These are phyloP conservation scores for Drosophila simulans DNA, from an alignment of 1,140 invertebrate genomes.

Conservation along the genomic window DNA sequence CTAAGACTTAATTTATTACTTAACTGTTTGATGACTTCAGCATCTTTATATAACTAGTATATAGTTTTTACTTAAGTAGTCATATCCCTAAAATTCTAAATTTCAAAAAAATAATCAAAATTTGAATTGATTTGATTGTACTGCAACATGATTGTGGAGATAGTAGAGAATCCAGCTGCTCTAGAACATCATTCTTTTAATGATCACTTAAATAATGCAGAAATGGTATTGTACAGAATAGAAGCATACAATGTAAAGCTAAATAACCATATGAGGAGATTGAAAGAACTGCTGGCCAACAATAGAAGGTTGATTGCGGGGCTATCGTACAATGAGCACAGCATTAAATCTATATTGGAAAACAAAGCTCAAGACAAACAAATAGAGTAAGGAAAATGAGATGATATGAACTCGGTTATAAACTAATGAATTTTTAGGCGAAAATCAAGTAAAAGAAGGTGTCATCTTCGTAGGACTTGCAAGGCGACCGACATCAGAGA, in stretches of 20 bases:
- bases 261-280: conserved; percentile 5
- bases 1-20: conserved; percentile 18
- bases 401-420: not conserved
- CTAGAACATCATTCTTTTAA: conserved; percentile 7
- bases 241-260: conserved; percentile 30
- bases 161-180: not conserved
- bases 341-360: conserved; percentile 8
- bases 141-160: conserved; percentile 15
- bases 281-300: conserved; percentile 22
- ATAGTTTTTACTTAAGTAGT: conserved; percentile 15
- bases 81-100: conserved; percentile 32
- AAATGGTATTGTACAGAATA: conserved; percentile 28
- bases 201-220: conserved; percentile 22
- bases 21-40: not conserved
- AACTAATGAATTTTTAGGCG: too few relatives aligned
- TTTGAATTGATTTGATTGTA: conserved; percentile 1
- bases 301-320: conserved; percentile 22
- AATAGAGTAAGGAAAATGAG: not conserved
- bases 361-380: not conserved
- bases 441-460: too few relatives aligned
- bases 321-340: conserved; percentile 6
- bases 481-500: conserved; percentile 22
- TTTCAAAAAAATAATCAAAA: conserved; percentile 7
- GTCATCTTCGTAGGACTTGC: conserved; percentile 20
- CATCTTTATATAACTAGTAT: not conserved